These are phyloP conservation scores for Argentina silus DNA, from an alignment of 2,797 vertebrate species.

Conservation along the genomic window DNA sequence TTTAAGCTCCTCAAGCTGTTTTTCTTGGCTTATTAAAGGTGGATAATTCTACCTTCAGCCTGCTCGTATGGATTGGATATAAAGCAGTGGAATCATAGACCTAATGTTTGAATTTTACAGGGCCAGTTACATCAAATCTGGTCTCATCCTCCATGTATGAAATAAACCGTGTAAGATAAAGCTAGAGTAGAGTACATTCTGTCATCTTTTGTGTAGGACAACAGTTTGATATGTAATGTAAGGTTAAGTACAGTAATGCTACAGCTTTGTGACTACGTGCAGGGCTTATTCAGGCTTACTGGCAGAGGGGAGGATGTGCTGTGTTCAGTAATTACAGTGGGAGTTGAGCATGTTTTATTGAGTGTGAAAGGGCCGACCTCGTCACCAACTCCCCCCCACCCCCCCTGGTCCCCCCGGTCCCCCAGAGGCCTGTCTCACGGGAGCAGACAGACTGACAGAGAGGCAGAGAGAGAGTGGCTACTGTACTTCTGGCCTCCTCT, in stretches of 20 bases:
- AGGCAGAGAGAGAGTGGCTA: slow-evolving; percentile 25
- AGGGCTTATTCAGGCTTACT: slow-evolving; percentile 36
- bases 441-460: slow-evolving; percentile 5
- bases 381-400: slow-evolving; percentile 64
- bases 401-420: slow-evolving; percentile 38
- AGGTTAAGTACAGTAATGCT: slow-evolving; percentile 45
- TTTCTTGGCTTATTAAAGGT: neutral
- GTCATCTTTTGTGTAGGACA: slow-evolving; percentile 53
- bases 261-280: slow-evolving; percentile 45
- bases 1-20: neutral
- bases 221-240: slow-evolving; percentile 37
- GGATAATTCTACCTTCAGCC: neutral
- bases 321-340: slow-evolving; percentile 74
- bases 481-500: slow-evolving; percentile 32
- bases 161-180: slow-evolving; percentile 19
- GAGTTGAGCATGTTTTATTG: slow-evolving; percentile 77
- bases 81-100: too few relatives aligned
- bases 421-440: slow-evolving; percentile 47
- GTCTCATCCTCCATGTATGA: neutral
- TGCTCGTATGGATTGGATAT: neutral
- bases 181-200: neutral
- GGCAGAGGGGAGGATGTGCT: slow-evolving; percentile 42
- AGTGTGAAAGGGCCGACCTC: slow-evolving; percentile 74
- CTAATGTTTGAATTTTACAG: neutral
- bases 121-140: neutral